phyloP scores from a whole-genome alignment of 2,888 invertebrate species.

The Helobdella robusta region DNA sequence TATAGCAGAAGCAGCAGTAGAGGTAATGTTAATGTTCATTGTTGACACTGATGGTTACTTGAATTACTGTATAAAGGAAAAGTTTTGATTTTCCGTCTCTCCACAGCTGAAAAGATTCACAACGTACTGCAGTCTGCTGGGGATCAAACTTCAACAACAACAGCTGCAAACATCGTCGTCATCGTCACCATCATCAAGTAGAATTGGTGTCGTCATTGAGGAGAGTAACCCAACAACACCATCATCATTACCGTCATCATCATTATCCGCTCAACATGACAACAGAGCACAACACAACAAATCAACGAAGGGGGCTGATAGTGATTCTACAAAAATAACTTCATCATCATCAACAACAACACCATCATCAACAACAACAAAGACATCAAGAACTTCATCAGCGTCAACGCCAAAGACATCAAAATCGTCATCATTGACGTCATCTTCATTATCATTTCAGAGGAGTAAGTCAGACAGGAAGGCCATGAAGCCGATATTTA shows the following conservation, averaged over 20 bases:
- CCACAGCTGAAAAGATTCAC: slow-evolving; percentile 48
- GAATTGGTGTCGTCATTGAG: too few species aligned
- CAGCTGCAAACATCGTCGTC: too few species aligned
- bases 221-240: too few species aligned
- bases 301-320: neutral
- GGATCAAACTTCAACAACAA: slow-evolving; percentile 39
- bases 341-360: too few species aligned
- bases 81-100: slow-evolving; percentile 4
- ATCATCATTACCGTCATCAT: neutral
- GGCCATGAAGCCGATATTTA: neutral
- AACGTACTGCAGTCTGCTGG: slow-evolving; percentile 48
- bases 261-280: neutral
- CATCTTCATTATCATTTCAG: neutral
- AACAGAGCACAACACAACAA: neutral
- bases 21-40: neutral
- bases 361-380: neutral
- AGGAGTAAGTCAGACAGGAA: slow-evolving; percentile 15
- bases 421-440: neutral
- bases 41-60: neutral
- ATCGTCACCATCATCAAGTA: too few species aligned
- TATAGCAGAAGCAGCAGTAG: neutral
- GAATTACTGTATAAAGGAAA: neutral
- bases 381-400: neutral
- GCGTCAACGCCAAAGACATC: neutral
- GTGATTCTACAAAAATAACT: too few species aligned